Evolutionary conservation across 2,113 vertebrate genomes (phyloP), one percentile per base, ranked within the genome.

Genomic region (Nycticryphes semicollaris): DNA sequence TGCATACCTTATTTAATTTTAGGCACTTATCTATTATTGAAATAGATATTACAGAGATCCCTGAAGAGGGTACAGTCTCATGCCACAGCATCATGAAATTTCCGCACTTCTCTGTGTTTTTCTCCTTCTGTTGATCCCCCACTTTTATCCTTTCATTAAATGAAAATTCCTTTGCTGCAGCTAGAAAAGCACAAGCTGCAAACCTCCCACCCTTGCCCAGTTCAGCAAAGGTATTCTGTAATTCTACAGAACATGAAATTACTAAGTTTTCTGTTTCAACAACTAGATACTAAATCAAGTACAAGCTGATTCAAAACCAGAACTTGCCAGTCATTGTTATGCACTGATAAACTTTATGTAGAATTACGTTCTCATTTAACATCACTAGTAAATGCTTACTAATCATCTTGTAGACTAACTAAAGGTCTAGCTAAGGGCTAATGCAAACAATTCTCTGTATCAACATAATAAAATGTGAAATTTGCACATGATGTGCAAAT

Each of bases 291-390:
- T 53, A 76, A 84, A 87, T 56, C 48, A 95, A 91, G 39, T 41
- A 94, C 66, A 84, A 91, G 93, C 48, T 69, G 89, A 80, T 60
- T 57, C 22, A 83, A 95, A 94, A 80, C 14, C n/a, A 59, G 92
- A 81, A 59, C 50, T n/a, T 47, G 39, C n/a, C 88, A 37, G 64
- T 79, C 68, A 88, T 90, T 48, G 79, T 66, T 24, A 81, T 9
- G 72, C 30, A 57, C 51, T 90, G 72, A 94, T n/a, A 41, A 87
- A 90, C 63, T 74, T 80, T 19, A 79, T 39, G 90, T 9, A 96
- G 82, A 91, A 89, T 86, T 83, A 39, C 25, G 47, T 48, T 77
- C 39, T 64, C 43, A 72, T 62, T 83, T 87, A 89, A 70, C 27
- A 48, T 4, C 51, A 80, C 45, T 54, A 73, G 41, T 41, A 92